Conservation (phyloP, 2,888 invertebrate genomes). For the Orchestes rusci region DNA sequence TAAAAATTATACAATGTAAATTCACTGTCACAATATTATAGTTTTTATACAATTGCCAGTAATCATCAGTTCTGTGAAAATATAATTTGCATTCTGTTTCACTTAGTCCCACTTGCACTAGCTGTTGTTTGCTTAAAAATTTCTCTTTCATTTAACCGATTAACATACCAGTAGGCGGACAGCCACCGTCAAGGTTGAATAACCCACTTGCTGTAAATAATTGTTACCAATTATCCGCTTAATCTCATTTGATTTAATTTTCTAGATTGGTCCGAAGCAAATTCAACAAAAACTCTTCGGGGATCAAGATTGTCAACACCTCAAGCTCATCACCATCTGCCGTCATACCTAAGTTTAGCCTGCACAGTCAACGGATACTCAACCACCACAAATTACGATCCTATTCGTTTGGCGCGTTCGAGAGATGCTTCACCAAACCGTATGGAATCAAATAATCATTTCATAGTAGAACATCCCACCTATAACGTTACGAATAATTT, state of each 20-base stretch:
- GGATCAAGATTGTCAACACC: constrained; percentile 39
- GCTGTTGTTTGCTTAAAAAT: too few species aligned
- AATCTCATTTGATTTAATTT: constrained; percentile 24
- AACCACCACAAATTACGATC: constrained; percentile 79
- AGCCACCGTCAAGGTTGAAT: constrained; percentile 21
- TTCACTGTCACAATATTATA: too few species aligned
- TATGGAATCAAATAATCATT: constrained; percentile 38
- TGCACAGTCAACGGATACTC: constrained; percentile 89
- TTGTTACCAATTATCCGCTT: not conserved
- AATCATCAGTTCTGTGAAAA: too few species aligned
- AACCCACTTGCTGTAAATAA: constrained; percentile 15
- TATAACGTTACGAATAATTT: constrained; percentile 39
- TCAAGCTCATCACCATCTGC: constrained; percentile 53
- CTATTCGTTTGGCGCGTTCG: constrained; percentile 54
- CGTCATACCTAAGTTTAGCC: constrained; percentile 81
- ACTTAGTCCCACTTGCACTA: too few species aligned
- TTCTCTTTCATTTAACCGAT: constrained; percentile 17
- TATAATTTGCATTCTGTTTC: too few species aligned
- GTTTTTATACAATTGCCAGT: too few species aligned
- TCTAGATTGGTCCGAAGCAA: constrained; percentile 47
- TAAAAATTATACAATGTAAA: too few species aligned
- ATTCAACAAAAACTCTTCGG: constrained; percentile 47
- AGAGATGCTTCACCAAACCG: constrained; percentile 66
- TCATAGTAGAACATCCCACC: constrained; percentile 27
- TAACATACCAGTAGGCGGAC: constrained; percentile 20